Evolutionary conservation across 1,140 invertebrate species (phyloP).

Genomic region (Nixonia krombeini): DNA sequence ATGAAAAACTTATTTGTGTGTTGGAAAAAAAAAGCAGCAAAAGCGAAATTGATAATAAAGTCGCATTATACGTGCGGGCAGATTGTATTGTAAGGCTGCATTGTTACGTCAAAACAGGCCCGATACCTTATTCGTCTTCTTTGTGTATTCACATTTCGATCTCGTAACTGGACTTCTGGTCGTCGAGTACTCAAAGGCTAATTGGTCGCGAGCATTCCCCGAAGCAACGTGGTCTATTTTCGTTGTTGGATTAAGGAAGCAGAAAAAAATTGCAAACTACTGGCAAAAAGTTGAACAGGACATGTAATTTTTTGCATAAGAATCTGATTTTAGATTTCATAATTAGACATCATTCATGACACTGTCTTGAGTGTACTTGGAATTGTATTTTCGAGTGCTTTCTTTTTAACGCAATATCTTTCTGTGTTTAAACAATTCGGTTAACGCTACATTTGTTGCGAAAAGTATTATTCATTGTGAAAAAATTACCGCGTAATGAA

Average conservation of each 20-base stretch:
- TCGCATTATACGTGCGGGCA: neutral
- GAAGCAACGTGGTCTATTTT: neutral
- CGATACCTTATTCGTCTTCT: neutral
- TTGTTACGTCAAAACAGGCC: neutral
- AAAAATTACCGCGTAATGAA: no score
- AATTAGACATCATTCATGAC: no score
- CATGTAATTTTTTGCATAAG: neutral
- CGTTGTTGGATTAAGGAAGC: neutral
- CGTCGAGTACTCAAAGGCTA: neutral
- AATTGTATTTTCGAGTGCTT: no score
- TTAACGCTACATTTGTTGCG: no score
- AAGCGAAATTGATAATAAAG: neutral
- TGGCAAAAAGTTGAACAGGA: neutral
- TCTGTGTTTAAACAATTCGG: no score
- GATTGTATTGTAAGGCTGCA: neutral
- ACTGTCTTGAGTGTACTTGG: neutral
- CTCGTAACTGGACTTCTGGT: constrained; percentile 1
- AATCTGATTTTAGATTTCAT: no score
- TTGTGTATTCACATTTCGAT: neutral
- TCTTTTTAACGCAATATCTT: neutral
- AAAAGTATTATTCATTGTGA: no score
- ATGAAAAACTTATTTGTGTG: no score
- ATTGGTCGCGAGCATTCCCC: neutral
- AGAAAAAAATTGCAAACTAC: neutral
- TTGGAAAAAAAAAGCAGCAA: no score